Conservation (phyloP, 1,140 invertebrate species). For the Ceratina australensis region DNA sequence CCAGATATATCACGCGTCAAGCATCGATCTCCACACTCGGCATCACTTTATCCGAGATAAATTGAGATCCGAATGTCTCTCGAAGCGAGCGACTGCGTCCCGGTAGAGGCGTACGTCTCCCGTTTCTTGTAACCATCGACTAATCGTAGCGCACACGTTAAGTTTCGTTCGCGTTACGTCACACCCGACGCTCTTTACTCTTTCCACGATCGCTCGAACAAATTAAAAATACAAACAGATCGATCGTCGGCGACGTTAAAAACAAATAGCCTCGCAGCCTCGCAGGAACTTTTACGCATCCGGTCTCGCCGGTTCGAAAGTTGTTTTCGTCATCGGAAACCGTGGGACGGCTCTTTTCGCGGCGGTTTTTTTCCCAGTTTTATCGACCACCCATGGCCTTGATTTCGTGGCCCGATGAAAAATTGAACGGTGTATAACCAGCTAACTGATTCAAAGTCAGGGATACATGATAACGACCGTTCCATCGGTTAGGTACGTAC, state of each 20-base stretch:
- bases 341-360: constrained; percentile 12
- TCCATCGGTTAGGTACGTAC: too few species aligned
- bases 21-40: too few species aligned
- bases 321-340: not conserved
- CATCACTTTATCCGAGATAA: too few species aligned
- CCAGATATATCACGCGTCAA: too few species aligned
- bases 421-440: constrained; percentile 58
- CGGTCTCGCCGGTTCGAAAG: not conserved
- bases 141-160: too few species aligned
- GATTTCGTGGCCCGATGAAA: constrained; percentile 62
- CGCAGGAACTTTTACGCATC: not conserved
- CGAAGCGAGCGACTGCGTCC: too few species aligned
- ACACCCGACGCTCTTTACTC: not conserved
- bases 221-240: constrained; percentile 8
- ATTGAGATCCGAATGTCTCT: too few species aligned
- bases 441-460: constrained; percentile 59
- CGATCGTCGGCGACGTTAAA: not conserved
- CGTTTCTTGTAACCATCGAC: too few species aligned
- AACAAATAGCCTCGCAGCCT: not conserved
- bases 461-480: constrained; percentile 37
- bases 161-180: not conserved
- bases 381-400: constrained; percentile 66
- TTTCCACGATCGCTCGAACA: not conserved
- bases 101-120: too few species aligned
- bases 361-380: constrained; percentile 29